phyloP scores from a whole-genome alignment of 2,888 invertebrate genomes.

The Tromatobia lineatoria region DNA sequence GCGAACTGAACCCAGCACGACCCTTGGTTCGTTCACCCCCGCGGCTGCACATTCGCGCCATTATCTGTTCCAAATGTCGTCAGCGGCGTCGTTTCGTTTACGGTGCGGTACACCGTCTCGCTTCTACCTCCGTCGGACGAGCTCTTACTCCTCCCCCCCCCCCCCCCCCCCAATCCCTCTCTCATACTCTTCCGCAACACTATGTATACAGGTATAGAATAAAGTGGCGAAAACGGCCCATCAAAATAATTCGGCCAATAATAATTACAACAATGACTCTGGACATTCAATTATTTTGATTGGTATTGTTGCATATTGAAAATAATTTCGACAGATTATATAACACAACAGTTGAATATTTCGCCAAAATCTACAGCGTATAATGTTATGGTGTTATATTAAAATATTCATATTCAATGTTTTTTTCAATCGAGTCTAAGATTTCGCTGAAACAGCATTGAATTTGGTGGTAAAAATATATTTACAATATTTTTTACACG shows the following conservation, averaged over 20 bases:
- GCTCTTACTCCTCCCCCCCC: constrained; percentile 50
- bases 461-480: too few species aligned
- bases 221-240: constrained; percentile 10
- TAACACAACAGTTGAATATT: too few species aligned
- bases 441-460: too few species aligned
- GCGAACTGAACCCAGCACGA: constrained; percentile 80
- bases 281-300: neutral
- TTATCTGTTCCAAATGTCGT: constrained; percentile 85
- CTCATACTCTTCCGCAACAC: constrained; percentile 37
- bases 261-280: neutral
- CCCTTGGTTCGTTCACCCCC: constrained; percentile 85
- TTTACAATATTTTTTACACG: too few species aligned
- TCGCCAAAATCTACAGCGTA: too few species aligned
- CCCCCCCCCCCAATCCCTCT: constrained; percentile 31
- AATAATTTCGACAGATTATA: too few species aligned
- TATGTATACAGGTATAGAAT: constrained; percentile 19
- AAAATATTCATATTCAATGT: too few species aligned
- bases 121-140: constrained; percentile 48
- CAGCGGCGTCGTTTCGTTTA: constrained; percentile 85
- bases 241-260: neutral
- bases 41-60: constrained; percentile 84
- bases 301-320: too few species aligned
- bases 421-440: too few species aligned
- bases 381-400: too few species aligned
- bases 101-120: constrained; percentile 75